phyloP scores from a whole-genome alignment of 2,113 vertebrate genomes.

The Megaleporinus macrocephalus region DNA sequence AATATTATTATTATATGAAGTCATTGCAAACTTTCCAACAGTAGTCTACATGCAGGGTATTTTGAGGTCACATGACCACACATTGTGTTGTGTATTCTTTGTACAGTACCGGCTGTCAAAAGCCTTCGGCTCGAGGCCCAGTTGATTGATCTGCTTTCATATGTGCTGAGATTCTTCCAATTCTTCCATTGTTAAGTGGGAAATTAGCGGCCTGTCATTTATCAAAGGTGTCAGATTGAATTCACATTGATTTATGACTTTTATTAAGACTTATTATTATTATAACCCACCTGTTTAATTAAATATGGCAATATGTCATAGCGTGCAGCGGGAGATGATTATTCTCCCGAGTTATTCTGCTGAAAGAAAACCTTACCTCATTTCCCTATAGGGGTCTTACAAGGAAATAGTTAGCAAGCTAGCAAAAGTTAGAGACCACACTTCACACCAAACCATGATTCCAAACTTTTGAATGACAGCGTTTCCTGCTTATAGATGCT shows the following conservation, averaged over 20 bases:
- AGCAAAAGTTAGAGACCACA: not conserved
- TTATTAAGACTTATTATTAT: constrained; percentile 13
- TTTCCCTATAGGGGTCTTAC: constrained; percentile 17
- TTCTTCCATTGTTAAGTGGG: constrained; percentile 9
- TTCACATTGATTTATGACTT: not conserved
- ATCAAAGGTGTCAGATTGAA: constrained; percentile 12
- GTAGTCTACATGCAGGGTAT: not conserved
- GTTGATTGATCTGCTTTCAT: constrained; percentile 2
- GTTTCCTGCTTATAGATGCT: too few relatives aligned
- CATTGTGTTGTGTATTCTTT: not conserved
- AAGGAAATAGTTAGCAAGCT: not conserved
- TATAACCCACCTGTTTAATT: constrained; percentile 14
- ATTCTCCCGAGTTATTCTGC: not conserved
- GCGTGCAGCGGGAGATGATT: not conserved
- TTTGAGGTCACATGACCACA: constrained; percentile 5
- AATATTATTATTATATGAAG: too few relatives aligned
- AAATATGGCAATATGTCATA: constrained; percentile 4
- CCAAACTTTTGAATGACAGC: too few relatives aligned
- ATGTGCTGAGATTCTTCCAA: not conserved
- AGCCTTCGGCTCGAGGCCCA: not conserved
- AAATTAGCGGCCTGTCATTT: constrained; percentile 8
- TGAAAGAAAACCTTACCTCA: not conserved
- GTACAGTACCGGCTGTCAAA: not conserved
- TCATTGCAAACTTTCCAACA: too few relatives aligned
- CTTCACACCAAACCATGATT: too few relatives aligned